Base-by-base conservation (phyloP, 2,888 invertebrate species). In the Elmis aenea region DNA sequence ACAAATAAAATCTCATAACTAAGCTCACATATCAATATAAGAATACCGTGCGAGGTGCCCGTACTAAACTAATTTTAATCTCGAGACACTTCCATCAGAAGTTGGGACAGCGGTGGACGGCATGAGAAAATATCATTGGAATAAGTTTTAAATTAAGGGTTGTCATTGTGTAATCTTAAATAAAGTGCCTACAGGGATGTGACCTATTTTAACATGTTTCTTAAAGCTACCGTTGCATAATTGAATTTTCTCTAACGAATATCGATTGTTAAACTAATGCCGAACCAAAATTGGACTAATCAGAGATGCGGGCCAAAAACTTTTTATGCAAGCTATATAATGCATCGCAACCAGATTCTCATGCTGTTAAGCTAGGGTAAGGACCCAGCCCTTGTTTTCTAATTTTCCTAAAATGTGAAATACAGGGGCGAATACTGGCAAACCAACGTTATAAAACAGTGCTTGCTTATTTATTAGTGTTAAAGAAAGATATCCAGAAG, bases 71-170 rank as follows among this genome's bases (percentile, higher is more conserved):
- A 48, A 45, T 42, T 49, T 45, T 33, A 32, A 38, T 28, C 33
- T 32, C 41, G 44, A 40, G 43, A 43, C 47, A 42, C 50, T 50
- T 52, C 48, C 42, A 45, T 45, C 44, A 38, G 38, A 45, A 46
- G 46, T 49, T 55, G 48, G 53, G 47, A 54, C 49, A 42, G 29
- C 40, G 30, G 45, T 37, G 45, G 48, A 48, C 46, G 42, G 51
- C 64, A 58, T 66, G 66, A 65, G 66, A 67, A 67, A 66, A 65
- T 65, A 62, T 65, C 62, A 64, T 61, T 58, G 58, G 58, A 61
- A 64, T 63, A 58, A 59, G 61, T 60, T 64, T 62, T 58, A 64
- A 66, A 66, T 67, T 64, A 64, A 66, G 66, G 65, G 65, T 62
- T 63, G 63, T 63, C 63, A 60, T 64, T 64, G 63, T 63, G 52